Evolutionary conservation across 2,113 vertebrate species (phyloP).

Genomic region (Ceyx margarethae): DNA sequence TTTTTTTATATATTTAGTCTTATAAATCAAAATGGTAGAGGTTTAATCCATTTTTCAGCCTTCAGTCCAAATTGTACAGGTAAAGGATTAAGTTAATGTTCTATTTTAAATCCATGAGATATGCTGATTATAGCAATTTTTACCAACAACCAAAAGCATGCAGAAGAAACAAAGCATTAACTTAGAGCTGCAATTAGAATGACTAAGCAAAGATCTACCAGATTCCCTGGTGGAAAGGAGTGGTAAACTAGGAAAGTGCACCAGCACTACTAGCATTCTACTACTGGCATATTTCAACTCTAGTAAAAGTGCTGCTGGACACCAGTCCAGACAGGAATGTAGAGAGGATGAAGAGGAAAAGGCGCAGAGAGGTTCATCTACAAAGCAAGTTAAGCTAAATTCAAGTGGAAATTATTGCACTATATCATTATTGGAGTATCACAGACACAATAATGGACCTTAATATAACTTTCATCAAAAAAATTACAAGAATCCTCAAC

Average conservation of each 20-base stretch:
- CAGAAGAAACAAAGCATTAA: not conserved
- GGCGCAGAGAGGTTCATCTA: not conserved
- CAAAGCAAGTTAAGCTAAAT: not conserved
- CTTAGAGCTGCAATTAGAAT: not conserved
- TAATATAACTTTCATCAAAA: not conserved
- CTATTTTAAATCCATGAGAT: not conserved
- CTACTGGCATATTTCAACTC: rapidly evolving
- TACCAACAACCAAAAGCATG: not conserved
- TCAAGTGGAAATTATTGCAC: not conserved
- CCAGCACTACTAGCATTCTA: not conserved
- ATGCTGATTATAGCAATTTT: not conserved
- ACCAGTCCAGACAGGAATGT: not conserved
- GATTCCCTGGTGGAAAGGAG: not conserved
- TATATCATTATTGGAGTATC: not conserved
- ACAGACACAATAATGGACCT: not conserved
- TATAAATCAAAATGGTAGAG: not conserved
- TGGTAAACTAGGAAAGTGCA: not conserved
- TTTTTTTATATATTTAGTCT: not conserved
- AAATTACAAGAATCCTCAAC: not conserved
- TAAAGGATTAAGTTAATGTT: not conserved
- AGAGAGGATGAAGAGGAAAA: not conserved
- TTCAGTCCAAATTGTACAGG: not conserved
- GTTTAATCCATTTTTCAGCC: not conserved
- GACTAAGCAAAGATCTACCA: not conserved
- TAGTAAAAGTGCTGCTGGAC: not conserved